Conservation (phyloP, 2,888 invertebrate species). For the Halocaridina rubra region DNA sequence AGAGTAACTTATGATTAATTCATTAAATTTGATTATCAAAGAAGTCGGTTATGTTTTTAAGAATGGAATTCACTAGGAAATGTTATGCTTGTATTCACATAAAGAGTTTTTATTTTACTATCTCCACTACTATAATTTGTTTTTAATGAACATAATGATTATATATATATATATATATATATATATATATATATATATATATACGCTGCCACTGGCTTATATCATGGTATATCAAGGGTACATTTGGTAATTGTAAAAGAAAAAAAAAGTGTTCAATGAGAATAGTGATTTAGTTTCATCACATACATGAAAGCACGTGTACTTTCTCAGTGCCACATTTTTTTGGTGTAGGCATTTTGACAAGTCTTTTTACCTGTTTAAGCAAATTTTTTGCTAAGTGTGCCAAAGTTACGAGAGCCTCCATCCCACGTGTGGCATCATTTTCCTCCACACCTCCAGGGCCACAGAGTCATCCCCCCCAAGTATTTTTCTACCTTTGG, state of each 20-base stretch:
- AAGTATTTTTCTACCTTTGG: slow-evolving; percentile 52
- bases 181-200: too few species aligned
- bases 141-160: too few species aligned
- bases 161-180: too few species aligned
- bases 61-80: too few species aligned
- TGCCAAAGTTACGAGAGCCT: slow-evolving; percentile 40
- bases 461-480: slow-evolving; percentile 37
- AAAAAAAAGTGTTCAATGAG: background rate
- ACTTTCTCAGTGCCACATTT: too few species aligned
- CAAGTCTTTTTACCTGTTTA: slow-evolving; percentile 10
- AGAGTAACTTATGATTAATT: too few species aligned
- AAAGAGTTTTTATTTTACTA: too few species aligned
- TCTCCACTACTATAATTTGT: too few species aligned
- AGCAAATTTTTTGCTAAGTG: slow-evolving; percentile 14
- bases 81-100: too few species aligned
- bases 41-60: too few species aligned
- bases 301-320: background rate
- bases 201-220: background rate
- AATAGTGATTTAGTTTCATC: background rate
- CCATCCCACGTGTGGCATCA: slow-evolving; percentile 35
- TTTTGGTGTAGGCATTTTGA: slow-evolving; percentile 20
- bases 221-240: background rate
- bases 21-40: too few species aligned
- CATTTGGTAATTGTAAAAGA: background rate
- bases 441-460: too few species aligned